phyloP scores from a whole-genome alignment of 2,888 invertebrate genomes.

The Plebejus anna region DNA sequence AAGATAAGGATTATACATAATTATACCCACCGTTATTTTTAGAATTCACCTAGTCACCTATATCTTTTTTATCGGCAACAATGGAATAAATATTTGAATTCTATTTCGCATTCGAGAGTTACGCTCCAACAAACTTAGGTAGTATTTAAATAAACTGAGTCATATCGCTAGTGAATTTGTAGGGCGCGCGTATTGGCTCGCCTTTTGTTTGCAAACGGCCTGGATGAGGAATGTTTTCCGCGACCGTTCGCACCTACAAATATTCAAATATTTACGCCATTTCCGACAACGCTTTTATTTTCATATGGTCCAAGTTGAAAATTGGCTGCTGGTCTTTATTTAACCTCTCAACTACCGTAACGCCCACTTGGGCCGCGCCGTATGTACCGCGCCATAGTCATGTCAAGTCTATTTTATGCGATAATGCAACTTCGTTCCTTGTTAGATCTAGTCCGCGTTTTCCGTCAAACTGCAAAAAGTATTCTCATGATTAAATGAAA shows the following conservation, averaged over 20 bases:
- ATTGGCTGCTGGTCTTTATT: not conserved
- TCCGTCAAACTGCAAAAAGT: too few relatives aligned
- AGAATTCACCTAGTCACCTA: not conserved
- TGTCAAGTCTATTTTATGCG: too few relatives aligned
- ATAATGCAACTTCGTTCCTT: too few relatives aligned
- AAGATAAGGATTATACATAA: too few relatives aligned
- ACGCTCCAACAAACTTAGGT: slow-evolving; percentile 13
- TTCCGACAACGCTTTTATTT: slow-evolving; percentile 1
- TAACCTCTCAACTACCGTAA: too few relatives aligned
- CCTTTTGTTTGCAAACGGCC: slow-evolving; percentile 22
- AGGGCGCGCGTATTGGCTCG: slow-evolving; percentile 17
- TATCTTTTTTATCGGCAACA: not conserved
- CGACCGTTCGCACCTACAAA: slow-evolving; percentile 26
- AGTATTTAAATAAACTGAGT: slow-evolving; percentile 23
- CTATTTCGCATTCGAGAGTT: not conserved
- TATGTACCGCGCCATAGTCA: too few relatives aligned
- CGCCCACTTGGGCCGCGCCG: too few relatives aligned
- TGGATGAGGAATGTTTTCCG: slow-evolving; percentile 23
- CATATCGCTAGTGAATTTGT: not conserved
- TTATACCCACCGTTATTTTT: not conserved
- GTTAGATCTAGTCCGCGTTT: too few relatives aligned
- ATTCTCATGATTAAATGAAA: too few relatives aligned
- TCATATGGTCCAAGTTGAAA: not conserved
- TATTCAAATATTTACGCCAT: slow-evolving; percentile 16
- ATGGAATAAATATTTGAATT: slow-evolving; percentile 11